Percentiles rank a stretch among this genome's conserved stretches.
Evolutionary conservation across 2,888 invertebrate genomes (phyloP).

Genomic region (Drosophila austrosaltans): DNA sequence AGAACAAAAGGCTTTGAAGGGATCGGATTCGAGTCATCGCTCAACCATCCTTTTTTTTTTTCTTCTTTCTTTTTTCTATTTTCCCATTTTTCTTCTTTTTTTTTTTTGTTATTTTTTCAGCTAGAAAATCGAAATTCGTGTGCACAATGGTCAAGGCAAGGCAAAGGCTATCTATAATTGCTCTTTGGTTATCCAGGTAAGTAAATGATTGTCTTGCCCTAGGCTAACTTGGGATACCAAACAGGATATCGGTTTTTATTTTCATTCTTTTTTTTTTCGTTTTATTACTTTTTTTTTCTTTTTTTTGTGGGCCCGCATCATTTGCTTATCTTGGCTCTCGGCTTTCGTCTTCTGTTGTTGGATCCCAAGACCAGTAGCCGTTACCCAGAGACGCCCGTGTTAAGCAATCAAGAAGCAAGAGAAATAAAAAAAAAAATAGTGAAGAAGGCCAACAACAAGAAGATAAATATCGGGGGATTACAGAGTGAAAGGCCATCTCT

Average conservation of each 20-base stretch:
- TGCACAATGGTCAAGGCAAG: constrained; percentile 63
- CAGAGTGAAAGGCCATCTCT: constrained; percentile 2
- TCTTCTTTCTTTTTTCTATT: constrained; percentile 32
- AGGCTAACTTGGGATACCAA: constrained; percentile 49
- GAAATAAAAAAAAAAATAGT: constrained; percentile 29
- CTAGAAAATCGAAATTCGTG: constrained; percentile 68
- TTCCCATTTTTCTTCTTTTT: neutral
- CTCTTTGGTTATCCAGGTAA: constrained; percentile 54
- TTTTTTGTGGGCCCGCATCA: constrained; percentile 36
- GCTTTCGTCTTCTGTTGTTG: constrained; percentile 9
- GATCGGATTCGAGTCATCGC: constrained; percentile 58
- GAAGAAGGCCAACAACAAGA: constrained; percentile 32
- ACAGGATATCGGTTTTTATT: constrained; percentile 64
- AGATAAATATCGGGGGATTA: constrained; percentile 37
- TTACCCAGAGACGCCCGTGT: constrained; percentile 52
- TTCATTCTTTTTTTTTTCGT: constrained; percentile 48
- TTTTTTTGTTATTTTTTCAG: constrained; percentile 45
- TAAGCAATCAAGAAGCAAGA: constrained; percentile 61
- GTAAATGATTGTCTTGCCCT: constrained; percentile 68
- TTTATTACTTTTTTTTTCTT: constrained; percentile 47
- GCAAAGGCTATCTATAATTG: constrained; percentile 52
- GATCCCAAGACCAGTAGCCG: constrained; percentile 65
- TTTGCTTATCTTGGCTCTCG: constrained; percentile 43
- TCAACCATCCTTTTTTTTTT: constrained; percentile 41
- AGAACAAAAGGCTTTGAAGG: constrained; percentile 53